Percentiles rank a stretch among this genome's conserved stretches.
Evolutionary conservation across 1,140 invertebrate species (phyloP).

Genomic region (Ceratina australensis): DNA sequence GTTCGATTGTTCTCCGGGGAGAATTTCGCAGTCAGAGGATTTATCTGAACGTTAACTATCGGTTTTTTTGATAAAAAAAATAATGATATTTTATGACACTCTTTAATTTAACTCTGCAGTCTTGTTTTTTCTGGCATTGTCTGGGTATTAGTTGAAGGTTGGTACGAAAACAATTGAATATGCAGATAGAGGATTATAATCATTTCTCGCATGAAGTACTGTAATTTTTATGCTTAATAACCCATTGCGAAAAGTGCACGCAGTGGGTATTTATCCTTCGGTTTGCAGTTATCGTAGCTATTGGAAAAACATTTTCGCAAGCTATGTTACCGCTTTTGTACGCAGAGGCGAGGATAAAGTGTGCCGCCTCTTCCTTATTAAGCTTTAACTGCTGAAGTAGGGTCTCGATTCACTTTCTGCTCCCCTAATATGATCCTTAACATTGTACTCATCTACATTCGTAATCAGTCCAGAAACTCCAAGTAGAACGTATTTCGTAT

Average conservation of each 20-base stretch:
- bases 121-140: no score
- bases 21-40: no score
- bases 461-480: not conserved
- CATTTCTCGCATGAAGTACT: not conserved
- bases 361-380: conserved; percentile 16
- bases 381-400: conserved; percentile 5
- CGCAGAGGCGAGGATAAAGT: not conserved
- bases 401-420: not conserved
- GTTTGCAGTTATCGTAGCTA: conserved; percentile 2
- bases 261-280: not conserved
- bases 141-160: no score
- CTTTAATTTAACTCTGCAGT: no score
- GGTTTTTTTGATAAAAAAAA: no score
- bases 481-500: not conserved
- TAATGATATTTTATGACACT: no score
- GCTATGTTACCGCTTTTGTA: not conserved
- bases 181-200: no score
- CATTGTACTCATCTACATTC: not conserved
- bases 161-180: no score
- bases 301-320: conserved; percentile 7
- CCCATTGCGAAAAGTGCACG: not conserved
- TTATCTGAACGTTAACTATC: no score
- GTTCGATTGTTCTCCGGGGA: not conserved
- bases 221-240: not conserved
- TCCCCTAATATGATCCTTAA: not conserved